phyloP scores from a whole-genome alignment of 2,797 vertebrate genomes.

The Sebastolobus altivelis region DNA sequence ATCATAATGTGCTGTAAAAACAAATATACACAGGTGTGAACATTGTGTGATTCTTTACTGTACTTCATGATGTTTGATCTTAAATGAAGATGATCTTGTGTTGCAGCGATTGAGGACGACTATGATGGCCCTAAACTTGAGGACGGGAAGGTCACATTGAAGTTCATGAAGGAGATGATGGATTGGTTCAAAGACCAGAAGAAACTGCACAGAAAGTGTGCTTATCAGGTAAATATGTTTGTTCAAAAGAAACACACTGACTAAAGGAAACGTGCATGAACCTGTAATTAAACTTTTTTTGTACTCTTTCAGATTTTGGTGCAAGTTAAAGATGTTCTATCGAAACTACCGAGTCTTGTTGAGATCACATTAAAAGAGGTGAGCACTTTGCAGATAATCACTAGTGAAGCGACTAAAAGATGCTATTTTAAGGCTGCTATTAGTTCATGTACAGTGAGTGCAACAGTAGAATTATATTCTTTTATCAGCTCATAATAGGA shows the following conservation, averaged over 20 bases:
- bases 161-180: slow-evolving; percentile 96
- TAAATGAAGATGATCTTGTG: slow-evolving; percentile 8
- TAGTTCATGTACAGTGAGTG: background rate
- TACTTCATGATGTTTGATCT: background rate
- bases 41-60: background rate
- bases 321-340: slow-evolving; percentile 93
- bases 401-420: background rate
- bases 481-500: background rate
- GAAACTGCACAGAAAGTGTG: slow-evolving; percentile 96
- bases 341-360: slow-evolving; percentile 93
- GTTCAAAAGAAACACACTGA: background rate
- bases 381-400: slow-evolving; percentile 19
- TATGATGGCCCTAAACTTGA: slow-evolving; percentile 94
- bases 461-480: background rate
- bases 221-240: slow-evolving; percentile 90
- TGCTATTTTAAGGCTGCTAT: no score
- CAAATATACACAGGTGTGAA: background rate
- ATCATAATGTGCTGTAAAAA: background rate
- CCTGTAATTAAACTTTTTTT: background rate
- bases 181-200: slow-evolving; percentile 96
- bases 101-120: slow-evolving; percentile 93
- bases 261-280: background rate
- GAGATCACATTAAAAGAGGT: slow-evolving; percentile 94
- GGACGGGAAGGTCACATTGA: slow-evolving; percentile 89
- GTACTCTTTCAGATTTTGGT: slow-evolving; percentile 89